Percentiles rank a stretch among this genome's conserved stretches.
These are phyloP conservation scores for Murina feae DNA, from an alignment of 2,113 vertebrate species.

Conservation along the genomic window DNA sequence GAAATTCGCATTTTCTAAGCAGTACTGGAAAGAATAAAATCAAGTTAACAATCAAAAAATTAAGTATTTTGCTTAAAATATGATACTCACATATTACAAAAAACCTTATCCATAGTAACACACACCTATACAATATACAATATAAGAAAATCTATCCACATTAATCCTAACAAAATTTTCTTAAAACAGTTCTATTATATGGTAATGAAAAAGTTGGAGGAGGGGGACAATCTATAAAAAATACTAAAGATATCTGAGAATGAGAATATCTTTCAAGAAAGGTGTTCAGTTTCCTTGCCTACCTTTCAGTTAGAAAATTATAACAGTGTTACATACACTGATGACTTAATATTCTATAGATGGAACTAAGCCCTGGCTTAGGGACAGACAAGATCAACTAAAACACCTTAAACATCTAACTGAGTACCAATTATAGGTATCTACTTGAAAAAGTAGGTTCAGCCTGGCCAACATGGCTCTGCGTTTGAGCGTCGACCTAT, in stretches of 20 bases:
- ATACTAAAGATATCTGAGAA: background rate
- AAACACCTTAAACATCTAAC: background rate
- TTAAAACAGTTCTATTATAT: background rate
- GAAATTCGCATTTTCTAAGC: background rate
- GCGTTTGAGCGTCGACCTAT: background rate
- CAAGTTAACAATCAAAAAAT: slow-evolving; percentile 26
- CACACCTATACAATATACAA: background rate
- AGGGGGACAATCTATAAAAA: background rate
- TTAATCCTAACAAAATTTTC: slow-evolving; percentile 9
- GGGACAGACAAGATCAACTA: background rate
- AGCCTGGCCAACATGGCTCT: background rate
- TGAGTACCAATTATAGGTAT: background rate
- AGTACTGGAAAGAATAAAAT: background rate
- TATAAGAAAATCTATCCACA: background rate
- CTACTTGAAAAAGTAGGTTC: background rate
- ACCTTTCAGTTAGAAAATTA: slow-evolving; percentile 17
- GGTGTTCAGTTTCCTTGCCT: background rate
- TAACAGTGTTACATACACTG: background rate
- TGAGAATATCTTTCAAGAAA: background rate
- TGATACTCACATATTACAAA: background rate
- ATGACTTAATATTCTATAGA: background rate
- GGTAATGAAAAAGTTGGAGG: background rate
- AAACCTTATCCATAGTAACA: background rate
- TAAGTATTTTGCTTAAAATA: background rate
- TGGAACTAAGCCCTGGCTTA: background rate